Base-by-base conservation (phyloP, 2,888 invertebrate genomes). In the Phoronis australis region DNA sequence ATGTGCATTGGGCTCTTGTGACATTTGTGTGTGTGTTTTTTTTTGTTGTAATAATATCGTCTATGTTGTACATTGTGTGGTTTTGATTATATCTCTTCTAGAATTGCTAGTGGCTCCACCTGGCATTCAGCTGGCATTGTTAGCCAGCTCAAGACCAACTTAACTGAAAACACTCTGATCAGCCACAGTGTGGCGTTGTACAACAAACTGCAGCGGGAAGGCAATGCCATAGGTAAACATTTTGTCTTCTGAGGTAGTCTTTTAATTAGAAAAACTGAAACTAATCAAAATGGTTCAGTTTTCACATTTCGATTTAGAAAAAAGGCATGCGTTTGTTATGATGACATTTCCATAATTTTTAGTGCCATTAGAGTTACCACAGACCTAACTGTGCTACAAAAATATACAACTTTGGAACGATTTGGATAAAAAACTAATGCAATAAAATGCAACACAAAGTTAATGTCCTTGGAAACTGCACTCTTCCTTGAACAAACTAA, bases 161-260 rank as follows among this genome's bases (percentile, higher is more conserved):
- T 85, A 48, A 82, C 87, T 0, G 91, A 92, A 79, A 86, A 90
- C 0, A 85, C 84, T 35, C 54, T 75, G 25, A 50, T 60, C 3
- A 56, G 56, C 15, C 70, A 75, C 56, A 69, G 72, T 42, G 49
- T 62, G 22, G 48, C 65, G 20, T 62, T 76, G 31, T 77, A 75
- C 56, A 60, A 65, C 42, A 49, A 63, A 20, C 61, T 76, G 45
- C 69, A 74, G 42, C 57, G 63, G 5, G 65, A 71, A 44, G 71
- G 69, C n/a, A 49, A 66, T 42, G 56, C 56, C 37, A 62, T 65
- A 37, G 69, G 71, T 69, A 45, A 39, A n/a, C n/a, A n/a, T n/a
- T n/a, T n/a, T n/a, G n/a, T n/a, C n/a, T n/a, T n/a, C n/a, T n/a
- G n/a, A n/a, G n/a, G n/a, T n/a, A n/a, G 60, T 45, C 12, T 26